phyloP scores from a whole-genome alignment of 2,113 vertebrate species.

The Myotis davidii region DNA sequence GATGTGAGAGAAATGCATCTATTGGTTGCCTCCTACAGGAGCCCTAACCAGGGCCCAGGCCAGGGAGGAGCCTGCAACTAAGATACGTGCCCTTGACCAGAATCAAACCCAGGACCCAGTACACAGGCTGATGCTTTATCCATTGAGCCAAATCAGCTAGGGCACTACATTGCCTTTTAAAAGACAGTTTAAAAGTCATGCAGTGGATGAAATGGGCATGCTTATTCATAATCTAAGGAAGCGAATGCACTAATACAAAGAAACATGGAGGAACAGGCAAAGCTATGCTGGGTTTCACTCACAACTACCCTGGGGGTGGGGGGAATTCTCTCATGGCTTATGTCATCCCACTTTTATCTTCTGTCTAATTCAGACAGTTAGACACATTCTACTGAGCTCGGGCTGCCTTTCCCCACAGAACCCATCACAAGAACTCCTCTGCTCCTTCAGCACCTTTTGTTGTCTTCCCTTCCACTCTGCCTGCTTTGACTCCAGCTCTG shows the following conservation, averaged over 20 bases:
- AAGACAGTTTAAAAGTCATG: neutral
- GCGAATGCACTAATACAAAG: neutral
- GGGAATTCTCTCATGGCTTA: neutral
- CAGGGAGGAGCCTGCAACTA: no score
- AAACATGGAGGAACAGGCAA: neutral
- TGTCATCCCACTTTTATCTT: neutral
- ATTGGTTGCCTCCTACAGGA: no score
- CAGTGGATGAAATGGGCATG: neutral
- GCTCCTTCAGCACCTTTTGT: neutral
- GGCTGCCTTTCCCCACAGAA: neutral
- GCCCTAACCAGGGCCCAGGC: no score
- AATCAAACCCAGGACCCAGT: no score
- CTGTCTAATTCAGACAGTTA: neutral
- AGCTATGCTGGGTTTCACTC: neutral
- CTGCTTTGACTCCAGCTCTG: neutral
- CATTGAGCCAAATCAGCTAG: neutral
- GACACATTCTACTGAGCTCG: neutral
- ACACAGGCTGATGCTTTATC: no score
- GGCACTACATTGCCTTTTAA: neutral
- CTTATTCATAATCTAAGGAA: neutral
- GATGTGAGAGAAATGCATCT: no score
- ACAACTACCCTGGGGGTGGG: fast-evolving
- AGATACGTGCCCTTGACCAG: no score
- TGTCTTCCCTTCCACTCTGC: neutral
- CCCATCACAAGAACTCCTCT: neutral